These are phyloP conservation scores for Montipora sp. DNA, from an alignment of 64 coral and sea anemone genomes.

Conservation along the genomic window DNA sequence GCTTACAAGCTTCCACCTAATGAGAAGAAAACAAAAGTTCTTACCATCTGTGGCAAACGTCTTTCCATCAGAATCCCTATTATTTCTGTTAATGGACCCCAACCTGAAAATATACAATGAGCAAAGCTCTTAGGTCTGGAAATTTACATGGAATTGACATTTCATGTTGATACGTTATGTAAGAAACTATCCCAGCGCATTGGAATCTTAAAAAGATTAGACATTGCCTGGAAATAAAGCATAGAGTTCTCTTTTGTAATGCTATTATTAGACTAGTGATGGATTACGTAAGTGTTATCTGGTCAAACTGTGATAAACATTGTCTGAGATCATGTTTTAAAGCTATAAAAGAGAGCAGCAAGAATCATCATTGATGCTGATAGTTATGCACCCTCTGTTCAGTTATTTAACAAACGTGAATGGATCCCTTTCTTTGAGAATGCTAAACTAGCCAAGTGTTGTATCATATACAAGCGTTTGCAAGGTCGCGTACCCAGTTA, in stretches of 20 bases:
- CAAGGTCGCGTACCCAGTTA: slow-evolving; percentile 20
- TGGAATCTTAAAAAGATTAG: slow-evolving; percentile 55
- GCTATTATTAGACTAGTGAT: slow-evolving; percentile 42
- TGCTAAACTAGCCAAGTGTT: slow-evolving; percentile 39
- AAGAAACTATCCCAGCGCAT: slow-evolving; percentile 57
- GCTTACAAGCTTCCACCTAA: slow-evolving; percentile 26
- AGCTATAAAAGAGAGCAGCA: slow-evolving; percentile 45
- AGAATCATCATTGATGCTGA: slow-evolving; percentile 23
- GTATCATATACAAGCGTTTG: slow-evolving; percentile 9
- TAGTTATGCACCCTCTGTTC: slow-evolving; percentile 13
- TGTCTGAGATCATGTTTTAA: slow-evolving; percentile 17
- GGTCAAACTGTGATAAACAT: slow-evolving; percentile 42
- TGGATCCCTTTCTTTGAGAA: slow-evolving; percentile 59
- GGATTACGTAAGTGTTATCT: slow-evolving; percentile 40
- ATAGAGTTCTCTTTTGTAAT: slow-evolving; percentile 47
- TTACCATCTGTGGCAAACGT: slow-evolving; percentile 45
- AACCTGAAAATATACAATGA: slow-evolving; percentile 17
- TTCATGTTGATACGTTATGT: slow-evolving; percentile 27
- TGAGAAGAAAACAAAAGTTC: not conserved
- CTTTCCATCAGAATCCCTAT: not conserved
- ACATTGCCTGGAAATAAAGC: slow-evolving; percentile 23
- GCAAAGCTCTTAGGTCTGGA: slow-evolving; percentile 29
- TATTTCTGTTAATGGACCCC: slow-evolving; percentile 34
- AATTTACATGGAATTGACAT: slow-evolving; percentile 43
- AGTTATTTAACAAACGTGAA: slow-evolving; percentile 40